phyloP scores from a whole-genome alignment of 1,140 invertebrate species.

The Zaprionus africanus region DNA sequence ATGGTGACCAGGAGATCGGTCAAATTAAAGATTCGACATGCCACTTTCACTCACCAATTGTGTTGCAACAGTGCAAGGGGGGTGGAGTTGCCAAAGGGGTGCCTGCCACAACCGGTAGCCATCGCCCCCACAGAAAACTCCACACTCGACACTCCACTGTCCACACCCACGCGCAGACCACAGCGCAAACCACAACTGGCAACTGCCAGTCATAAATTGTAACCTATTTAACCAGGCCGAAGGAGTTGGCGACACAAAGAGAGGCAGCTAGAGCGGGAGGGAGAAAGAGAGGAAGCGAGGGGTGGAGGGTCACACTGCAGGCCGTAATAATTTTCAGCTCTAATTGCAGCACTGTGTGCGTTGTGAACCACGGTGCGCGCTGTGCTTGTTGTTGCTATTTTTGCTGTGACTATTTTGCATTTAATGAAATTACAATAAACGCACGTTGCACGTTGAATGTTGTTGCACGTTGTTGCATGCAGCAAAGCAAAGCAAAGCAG shows the following conservation, averaged over 20 bases:
- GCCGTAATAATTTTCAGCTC: slow-evolving; percentile 68
- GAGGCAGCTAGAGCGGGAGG: slow-evolving; percentile 8
- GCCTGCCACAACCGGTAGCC: slow-evolving; percentile 1
- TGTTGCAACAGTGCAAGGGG: neutral
- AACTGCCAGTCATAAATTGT: slow-evolving; percentile 72
- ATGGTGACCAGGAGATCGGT: slow-evolving; percentile 52
- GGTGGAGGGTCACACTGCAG: slow-evolving; percentile 17
- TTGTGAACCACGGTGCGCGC: slow-evolving; percentile 4
- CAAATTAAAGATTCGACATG: slow-evolving; percentile 62
- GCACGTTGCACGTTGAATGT: slow-evolving; percentile 49
- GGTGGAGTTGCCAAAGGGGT: neutral
- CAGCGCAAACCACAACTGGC: slow-evolving; percentile 27
- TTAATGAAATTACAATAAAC: slow-evolving; percentile 83
- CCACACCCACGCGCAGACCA: slow-evolving; percentile 17
- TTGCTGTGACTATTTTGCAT: slow-evolving; percentile 70
- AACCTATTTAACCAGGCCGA: slow-evolving; percentile 65
- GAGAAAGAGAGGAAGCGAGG: slow-evolving; percentile 12
- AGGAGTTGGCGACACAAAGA: slow-evolving; percentile 1
- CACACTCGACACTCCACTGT: slow-evolving; percentile 1
- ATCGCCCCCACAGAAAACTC: neutral
- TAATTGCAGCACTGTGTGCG: slow-evolving; percentile 55
- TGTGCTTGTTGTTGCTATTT: slow-evolving; percentile 49
- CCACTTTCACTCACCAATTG: slow-evolving; percentile 43
- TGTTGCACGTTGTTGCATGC: slow-evolving; percentile 37
- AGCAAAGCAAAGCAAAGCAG: slow-evolving; percentile 30